phyloP scores from a whole-genome alignment of 2,113 vertebrate genomes.

The Podiceps cristatus region DNA sequence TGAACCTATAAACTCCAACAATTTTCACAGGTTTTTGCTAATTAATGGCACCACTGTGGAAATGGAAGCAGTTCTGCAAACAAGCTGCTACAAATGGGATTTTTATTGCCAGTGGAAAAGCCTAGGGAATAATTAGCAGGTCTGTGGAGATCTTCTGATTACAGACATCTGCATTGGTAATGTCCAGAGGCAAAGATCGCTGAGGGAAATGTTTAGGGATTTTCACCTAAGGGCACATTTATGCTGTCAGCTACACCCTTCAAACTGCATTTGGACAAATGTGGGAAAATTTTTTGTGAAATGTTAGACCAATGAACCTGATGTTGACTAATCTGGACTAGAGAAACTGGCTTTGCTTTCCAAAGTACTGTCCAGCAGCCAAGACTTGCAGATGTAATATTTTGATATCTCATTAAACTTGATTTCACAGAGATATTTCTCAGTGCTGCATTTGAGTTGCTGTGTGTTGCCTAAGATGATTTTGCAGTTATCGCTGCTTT shows the following conservation, averaged over 20 bases:
- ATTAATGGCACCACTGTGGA: slow-evolving; percentile 80
- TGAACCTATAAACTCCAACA: slow-evolving; percentile 65
- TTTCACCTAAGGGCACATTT: slow-evolving; percentile 80
- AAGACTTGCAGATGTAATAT: slow-evolving; percentile 75
- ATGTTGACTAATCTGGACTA: slow-evolving; percentile 73
- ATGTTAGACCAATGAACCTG: slow-evolving; percentile 78
- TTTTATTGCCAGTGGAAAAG: slow-evolving; percentile 79
- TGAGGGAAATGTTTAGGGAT: slow-evolving; percentile 71
- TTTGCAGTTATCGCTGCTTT: background rate
- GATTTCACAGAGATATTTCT: slow-evolving; percentile 63
- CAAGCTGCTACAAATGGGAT: slow-evolving; percentile 77
- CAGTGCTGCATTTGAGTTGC: background rate
- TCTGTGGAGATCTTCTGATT: slow-evolving; percentile 74
- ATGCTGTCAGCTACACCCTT: slow-evolving; percentile 78
- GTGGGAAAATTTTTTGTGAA: slow-evolving; percentile 85
- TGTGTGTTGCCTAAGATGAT: background rate
- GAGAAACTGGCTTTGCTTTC: slow-evolving; percentile 70
- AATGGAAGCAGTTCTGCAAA: slow-evolving; percentile 74
- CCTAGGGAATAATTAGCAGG: slow-evolving; percentile 79
- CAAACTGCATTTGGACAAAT: slow-evolving; percentile 75
- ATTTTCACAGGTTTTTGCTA: slow-evolving; percentile 80
- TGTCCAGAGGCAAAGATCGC: slow-evolving; percentile 64
- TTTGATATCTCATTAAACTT: slow-evolving; percentile 78
- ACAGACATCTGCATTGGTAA: slow-evolving; percentile 75
- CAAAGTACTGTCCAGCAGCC: slow-evolving; percentile 67